Evolutionary conservation across 2,797 vertebrate species (phyloP).

Genomic region (Megalops cyprinoides): DNA sequence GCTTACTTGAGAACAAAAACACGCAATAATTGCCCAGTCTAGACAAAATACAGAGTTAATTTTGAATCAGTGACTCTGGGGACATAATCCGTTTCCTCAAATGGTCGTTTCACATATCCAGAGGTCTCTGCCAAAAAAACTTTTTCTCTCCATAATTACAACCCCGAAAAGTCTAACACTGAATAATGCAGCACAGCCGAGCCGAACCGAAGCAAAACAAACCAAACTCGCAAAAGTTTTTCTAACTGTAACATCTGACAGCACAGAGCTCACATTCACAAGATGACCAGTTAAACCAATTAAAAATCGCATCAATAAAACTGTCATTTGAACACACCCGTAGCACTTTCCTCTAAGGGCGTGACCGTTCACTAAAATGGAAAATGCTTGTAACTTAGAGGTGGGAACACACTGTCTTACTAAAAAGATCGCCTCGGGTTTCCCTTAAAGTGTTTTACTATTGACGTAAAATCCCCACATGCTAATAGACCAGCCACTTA

Average conservation of each 20-base stretch:
- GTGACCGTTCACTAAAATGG: too few relatives aligned
- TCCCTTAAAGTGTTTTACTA: not conserved
- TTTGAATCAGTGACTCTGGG: not conserved
- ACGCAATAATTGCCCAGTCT: slow-evolving; percentile 2
- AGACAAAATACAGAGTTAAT: not conserved
- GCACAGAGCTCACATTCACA: not conserved
- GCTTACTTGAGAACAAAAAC: not conserved
- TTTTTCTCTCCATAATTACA: slow-evolving; percentile 1
- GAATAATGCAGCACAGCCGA: slow-evolving; percentile 6
- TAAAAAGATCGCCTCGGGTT: not conserved
- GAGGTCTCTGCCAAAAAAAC: not conserved
- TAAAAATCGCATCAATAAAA: slow-evolving; percentile 2
- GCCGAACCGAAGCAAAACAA: slow-evolving; percentile 8
- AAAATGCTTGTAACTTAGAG: not conserved
- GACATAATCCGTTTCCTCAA: not conserved
- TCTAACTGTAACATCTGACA: not conserved
- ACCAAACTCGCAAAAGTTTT: not conserved
- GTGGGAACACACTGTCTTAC: not conserved
- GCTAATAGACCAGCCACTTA: not conserved
- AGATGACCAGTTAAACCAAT: slow-evolving; percentile 7
- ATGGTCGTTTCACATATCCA: not conserved
- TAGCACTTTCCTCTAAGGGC: not conserved
- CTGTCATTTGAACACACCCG: slow-evolving; percentile 5
- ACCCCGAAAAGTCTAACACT: not conserved
- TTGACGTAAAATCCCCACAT: not conserved